Evolutionary conservation across 2,888 invertebrate species (phyloP).

Genomic region (Loripinus fragilis): DNA sequence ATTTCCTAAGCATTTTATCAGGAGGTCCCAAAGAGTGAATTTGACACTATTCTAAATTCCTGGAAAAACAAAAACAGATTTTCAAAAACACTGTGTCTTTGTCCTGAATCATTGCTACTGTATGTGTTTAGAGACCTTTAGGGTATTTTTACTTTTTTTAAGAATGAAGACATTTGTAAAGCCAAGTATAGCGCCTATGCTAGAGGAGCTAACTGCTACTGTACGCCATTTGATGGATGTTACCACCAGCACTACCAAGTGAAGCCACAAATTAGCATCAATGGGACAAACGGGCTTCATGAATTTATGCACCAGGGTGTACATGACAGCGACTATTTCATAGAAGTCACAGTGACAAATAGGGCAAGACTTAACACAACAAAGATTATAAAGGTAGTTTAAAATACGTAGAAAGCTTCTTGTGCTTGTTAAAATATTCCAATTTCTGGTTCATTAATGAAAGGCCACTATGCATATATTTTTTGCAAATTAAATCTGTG

Average conservation of each 20-base stretch:
- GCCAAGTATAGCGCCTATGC: slow-evolving; percentile 43
- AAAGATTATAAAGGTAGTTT: background rate
- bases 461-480: too few relatives aligned
- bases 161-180: slow-evolving; percentile 32
- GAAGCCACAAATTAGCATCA: slow-evolving; percentile 25
- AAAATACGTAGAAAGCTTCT: too few relatives aligned
- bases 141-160: background rate
- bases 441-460: too few relatives aligned
- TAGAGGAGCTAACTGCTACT: slow-evolving; percentile 64
- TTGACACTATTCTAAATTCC: too few relatives aligned
- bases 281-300: slow-evolving; percentile 21
- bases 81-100: too few relatives aligned
- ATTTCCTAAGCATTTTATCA: too few relatives aligned
- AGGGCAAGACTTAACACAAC: background rate
- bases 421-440: too few relatives aligned
- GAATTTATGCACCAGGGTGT: slow-evolving; percentile 47
- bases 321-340: slow-evolving; percentile 69
- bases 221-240: slow-evolving; percentile 65
- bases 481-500: too few relatives aligned
- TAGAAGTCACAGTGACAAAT: slow-evolving; percentile 36
- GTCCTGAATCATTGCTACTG: too few relatives aligned
- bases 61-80: too few relatives aligned
- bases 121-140: too few relatives aligned
- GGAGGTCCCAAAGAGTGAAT: too few relatives aligned
- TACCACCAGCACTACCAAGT: slow-evolving; percentile 66